A percentile compares a stretch with the other conserved stretches of the same genome.
These are phyloP conservation scores for Thaumetopoea pityocampa DNA, from an alignment of 1,140 invertebrate genomes.

Conservation along the genomic window DNA sequence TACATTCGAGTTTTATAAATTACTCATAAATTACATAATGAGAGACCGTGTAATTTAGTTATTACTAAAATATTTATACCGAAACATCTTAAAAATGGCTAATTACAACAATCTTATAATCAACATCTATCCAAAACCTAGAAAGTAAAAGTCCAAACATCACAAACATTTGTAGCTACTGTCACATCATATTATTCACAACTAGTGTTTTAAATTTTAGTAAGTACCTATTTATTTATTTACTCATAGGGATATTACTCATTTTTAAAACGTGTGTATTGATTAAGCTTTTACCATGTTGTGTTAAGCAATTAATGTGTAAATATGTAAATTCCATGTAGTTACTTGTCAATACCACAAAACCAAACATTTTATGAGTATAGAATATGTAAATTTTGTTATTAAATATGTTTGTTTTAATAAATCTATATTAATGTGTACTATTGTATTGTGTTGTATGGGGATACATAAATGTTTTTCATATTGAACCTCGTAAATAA, in stretches of 20 bases:
- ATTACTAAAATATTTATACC: too few relatives aligned
- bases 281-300: constrained; percentile 62
- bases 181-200: too few relatives aligned
- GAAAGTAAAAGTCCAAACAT: too few relatives aligned
- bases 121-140: too few relatives aligned
- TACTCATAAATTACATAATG: too few relatives aligned
- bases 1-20: too few relatives aligned
- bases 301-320: constrained; percentile 50
- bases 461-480: constrained; percentile 52
- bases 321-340: constrained; percentile 73
- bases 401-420: constrained; percentile 59
- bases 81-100: too few relatives aligned
- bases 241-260: constrained; percentile 33
- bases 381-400: constrained; percentile 71
- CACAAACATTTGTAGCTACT: too few relatives aligned
- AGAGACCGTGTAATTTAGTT: too few relatives aligned
- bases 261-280: constrained; percentile 37
- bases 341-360: constrained; percentile 66
- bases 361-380: constrained; percentile 71
- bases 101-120: too few relatives aligned
- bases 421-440: constrained; percentile 40
- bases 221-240: constrained; percentile 57
- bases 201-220: too few relatives aligned
- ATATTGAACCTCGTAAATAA: constrained; percentile 61
- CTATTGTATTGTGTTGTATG: constrained; percentile 61